phyloP scores from a whole-genome alignment of 2,888 invertebrate genomes.

The Noctuana brunneofusca region DNA sequence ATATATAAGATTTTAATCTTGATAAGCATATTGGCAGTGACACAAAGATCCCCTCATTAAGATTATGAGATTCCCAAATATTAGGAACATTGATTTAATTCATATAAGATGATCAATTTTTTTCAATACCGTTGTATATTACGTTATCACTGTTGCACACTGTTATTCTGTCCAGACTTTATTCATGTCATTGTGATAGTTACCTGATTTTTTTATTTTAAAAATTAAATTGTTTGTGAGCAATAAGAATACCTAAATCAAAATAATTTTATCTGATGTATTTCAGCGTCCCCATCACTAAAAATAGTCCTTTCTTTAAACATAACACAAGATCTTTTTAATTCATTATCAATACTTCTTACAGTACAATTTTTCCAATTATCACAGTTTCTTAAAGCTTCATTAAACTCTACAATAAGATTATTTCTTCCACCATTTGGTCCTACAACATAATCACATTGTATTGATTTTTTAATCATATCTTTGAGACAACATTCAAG shows the following conservation, averaged over 20 bases:
- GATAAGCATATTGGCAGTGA: no score
- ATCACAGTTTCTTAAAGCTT: conserved; percentile 84
- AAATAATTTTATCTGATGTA: conserved; percentile 25
- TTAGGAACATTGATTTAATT: no score
- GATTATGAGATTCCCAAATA: no score
- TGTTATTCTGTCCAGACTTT: no score
- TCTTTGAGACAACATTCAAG: conserved; percentile 89
- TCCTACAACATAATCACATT: conserved; percentile 87
- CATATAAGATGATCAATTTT: no score
- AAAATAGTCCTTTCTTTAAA: conserved; percentile 65
- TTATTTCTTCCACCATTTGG: conserved; percentile 90
- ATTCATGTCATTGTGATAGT: no score
- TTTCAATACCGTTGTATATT: no score
- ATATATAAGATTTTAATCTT: no score
- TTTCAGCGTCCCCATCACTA: conserved; percentile 49
- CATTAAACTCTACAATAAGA: conserved; percentile 85
- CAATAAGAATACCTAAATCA: conserved; percentile 6
- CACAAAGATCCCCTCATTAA: no score
- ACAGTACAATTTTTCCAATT: conserved; percentile 73
- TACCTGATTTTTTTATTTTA: no score
- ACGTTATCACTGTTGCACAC: neutral
- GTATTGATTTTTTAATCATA: conserved; percentile 78
- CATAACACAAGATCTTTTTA: conserved; percentile 84
- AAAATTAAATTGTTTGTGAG: no score
- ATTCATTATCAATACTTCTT: conserved; percentile 68